These are phyloP conservation scores for Eidolon dupreanum DNA, from an alignment of 2,797 vertebrate species.

Conservation along the genomic window DNA sequence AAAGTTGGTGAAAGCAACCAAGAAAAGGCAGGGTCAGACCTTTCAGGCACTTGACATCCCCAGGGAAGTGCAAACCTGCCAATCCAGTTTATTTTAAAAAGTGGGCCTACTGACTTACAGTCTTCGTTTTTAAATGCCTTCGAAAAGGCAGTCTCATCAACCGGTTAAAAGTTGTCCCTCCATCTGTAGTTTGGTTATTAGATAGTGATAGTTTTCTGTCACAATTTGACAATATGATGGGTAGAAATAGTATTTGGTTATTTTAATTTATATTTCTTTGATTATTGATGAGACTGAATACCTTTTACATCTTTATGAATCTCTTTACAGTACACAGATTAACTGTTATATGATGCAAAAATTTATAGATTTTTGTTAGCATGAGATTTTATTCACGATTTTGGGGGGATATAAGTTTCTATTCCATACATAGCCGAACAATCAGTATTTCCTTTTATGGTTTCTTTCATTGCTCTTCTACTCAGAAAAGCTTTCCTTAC, in stretches of 20 bases:
- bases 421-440: not conserved
- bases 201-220: not conserved
- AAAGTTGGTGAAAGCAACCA: not conserved
- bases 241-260: not conserved
- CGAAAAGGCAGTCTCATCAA: not conserved
- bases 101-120: not conserved
- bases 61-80: not conserved
- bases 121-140: not conserved
- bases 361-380: not conserved
- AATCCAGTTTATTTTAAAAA: not conserved
- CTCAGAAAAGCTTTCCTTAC: slow-evolving; percentile 4
- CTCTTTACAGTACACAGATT: not conserved
- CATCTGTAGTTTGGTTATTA: not conserved
- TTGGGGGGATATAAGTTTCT: not conserved
- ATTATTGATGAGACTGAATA: not conserved
- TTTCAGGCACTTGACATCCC: not conserved
- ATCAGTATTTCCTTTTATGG: not conserved
- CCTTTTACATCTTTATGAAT: not conserved
- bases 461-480: slow-evolving; percentile 7
- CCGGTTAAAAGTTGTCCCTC: not conserved
- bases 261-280: not conserved
- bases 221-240: not conserved
- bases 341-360: not conserved
- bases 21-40: not conserved
- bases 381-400: slow-evolving; percentile 10